Percentiles rank a stretch among this genome's conserved stretches.
Evolutionary conservation across 1,140 invertebrate species (phyloP).

Genomic region (Rhagoletis pomonella): DNA sequence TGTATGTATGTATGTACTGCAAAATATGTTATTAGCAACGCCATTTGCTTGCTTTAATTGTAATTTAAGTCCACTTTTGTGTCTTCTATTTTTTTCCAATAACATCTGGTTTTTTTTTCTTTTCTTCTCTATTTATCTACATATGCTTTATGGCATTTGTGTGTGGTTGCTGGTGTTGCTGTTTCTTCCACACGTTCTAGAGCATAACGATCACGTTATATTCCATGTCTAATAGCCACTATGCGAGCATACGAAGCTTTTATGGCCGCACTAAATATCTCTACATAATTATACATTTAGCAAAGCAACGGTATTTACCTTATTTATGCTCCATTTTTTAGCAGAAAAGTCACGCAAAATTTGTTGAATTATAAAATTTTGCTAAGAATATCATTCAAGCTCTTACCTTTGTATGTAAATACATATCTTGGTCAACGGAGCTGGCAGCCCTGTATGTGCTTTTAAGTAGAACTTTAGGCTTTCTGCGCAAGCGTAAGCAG

Average conservation of each 20-base stretch:
- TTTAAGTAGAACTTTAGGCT: too few species aligned
- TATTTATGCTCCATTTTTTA: conserved; percentile 27
- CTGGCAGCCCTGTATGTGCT: too few species aligned
- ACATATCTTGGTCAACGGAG: too few species aligned
- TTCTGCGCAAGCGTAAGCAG: too few species aligned
- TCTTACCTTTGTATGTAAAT: too few species aligned
- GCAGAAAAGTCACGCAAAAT: conserved; percentile 6
- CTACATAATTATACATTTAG: background rate
- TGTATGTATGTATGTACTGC: background rate
- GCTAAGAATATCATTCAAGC: too few species aligned
- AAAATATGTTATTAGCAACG: conserved; percentile 38
- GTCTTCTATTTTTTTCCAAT: background rate
- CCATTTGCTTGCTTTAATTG: conserved; percentile 46
- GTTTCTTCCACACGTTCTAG: background rate
- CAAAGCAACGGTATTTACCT: conserved; percentile 26
- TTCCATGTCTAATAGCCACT: conserved; percentile 34
- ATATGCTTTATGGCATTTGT: background rate
- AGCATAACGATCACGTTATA: conserved; percentile 49
- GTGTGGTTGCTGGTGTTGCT: background rate
- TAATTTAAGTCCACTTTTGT: conserved; percentile 40
- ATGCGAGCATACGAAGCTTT: background rate
- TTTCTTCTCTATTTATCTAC: background rate
- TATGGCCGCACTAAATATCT: conserved; percentile 20
- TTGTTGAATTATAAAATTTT: background rate
- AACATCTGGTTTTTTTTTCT: background rate